Conservation (phyloP, 2,113 vertebrate genomes). For the Ivindomyrus marchei region DNA sequence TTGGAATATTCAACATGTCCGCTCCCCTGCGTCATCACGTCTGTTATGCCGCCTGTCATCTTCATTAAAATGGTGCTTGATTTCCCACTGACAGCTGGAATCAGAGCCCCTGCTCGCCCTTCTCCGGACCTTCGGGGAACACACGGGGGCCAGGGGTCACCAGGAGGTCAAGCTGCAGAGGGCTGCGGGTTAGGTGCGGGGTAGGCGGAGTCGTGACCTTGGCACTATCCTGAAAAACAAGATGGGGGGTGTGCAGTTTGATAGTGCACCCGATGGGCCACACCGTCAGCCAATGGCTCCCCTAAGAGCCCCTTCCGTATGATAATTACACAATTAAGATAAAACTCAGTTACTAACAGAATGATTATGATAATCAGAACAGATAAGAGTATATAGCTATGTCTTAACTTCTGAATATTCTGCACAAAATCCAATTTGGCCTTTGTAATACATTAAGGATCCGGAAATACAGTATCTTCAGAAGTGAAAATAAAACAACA, state of each 20-base stretch:
- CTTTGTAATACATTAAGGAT: background rate
- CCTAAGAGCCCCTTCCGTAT: background rate
- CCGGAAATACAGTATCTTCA: background rate
- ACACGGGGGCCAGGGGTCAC: background rate
- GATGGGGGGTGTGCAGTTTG: background rate
- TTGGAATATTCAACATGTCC: background rate
- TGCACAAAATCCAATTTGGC: background rate
- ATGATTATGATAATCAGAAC: background rate
- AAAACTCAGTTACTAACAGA: background rate
- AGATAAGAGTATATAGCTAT: background rate
- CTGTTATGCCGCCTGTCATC: background rate
- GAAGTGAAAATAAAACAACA: background rate
- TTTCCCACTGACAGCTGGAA: constrained; percentile 4
- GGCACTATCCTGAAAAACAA: background rate
- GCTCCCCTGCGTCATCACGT: background rate
- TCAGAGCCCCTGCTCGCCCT: background rate
- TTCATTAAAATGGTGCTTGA: background rate
- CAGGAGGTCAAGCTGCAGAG: background rate
- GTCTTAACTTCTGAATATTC: background rate
- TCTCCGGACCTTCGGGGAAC: background rate
- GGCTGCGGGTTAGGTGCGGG: background rate
- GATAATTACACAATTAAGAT: background rate
- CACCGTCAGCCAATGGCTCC: background rate
- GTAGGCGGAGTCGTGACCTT: background rate
- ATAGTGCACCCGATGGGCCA: background rate